phyloP scores from a whole-genome alignment of 2,797 vertebrate species.

The Okamejei kenojei region DNA sequence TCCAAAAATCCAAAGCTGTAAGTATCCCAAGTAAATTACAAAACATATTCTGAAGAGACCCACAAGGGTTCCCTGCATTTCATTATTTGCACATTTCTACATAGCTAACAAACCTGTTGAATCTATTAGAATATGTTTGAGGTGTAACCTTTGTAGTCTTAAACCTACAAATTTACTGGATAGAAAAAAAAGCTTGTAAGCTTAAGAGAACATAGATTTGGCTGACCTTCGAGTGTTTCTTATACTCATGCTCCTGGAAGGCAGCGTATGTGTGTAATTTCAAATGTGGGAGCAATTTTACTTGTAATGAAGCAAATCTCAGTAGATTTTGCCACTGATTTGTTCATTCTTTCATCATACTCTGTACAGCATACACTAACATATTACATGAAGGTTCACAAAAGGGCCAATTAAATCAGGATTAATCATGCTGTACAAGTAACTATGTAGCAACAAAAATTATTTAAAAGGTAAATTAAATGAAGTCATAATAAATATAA shows the following conservation, averaged over 20 bases:
- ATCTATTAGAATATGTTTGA: not conserved
- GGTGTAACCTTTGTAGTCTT: not conserved
- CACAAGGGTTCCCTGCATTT: not conserved
- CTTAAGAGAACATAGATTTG: conserved; percentile 48
- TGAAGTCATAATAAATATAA: not conserved
- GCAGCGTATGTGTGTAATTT: conserved; percentile 72
- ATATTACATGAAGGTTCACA: conserved; percentile 60
- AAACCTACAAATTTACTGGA: conserved; percentile 1
- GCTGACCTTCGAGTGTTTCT: conserved; percentile 67
- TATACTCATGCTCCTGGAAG: conserved; percentile 64
- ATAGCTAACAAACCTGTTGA: not conserved
- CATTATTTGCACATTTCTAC: not conserved
- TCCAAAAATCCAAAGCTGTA: not conserved
- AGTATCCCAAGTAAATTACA: not conserved
- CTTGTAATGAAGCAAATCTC: conserved; percentile 76
- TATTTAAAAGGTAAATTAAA: not conserved
- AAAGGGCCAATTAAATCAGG: conserved; percentile 59
- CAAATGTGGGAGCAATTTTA: conserved; percentile 84
- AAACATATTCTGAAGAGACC: not conserved
- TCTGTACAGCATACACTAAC: conserved; percentile 65
- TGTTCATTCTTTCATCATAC: conserved; percentile 69
- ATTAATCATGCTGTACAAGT: conserved; percentile 52
- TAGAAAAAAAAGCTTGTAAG: conserved; percentile 21
- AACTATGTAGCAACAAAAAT: not conserved
- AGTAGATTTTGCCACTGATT: conserved; percentile 72